Percentiles rank a stretch among this genome's conserved stretches.
Evolutionary conservation across 2,113 vertebrate species (phyloP).

Genomic region (Talpa occidentalis): DNA sequence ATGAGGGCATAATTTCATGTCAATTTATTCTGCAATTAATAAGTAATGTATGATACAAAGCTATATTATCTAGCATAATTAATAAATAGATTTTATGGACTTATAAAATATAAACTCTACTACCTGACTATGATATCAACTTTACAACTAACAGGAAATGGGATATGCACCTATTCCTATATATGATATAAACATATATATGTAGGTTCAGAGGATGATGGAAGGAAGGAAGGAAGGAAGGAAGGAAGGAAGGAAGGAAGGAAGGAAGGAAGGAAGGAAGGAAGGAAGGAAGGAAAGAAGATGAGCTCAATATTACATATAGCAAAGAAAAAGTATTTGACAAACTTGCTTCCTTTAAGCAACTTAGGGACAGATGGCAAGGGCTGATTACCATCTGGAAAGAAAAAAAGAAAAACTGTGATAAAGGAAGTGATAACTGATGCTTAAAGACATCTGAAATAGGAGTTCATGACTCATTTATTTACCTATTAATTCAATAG

Average conservation of each 20-base stretch:
- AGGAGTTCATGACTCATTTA: background rate
- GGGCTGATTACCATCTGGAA: background rate
- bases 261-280: too few relatives aligned
- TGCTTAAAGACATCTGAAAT: background rate
- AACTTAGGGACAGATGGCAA: background rate
- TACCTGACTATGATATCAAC: background rate
- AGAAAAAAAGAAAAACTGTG: background rate
- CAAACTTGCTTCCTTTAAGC: background rate
- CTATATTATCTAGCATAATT: background rate
- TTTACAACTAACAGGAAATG: background rate
- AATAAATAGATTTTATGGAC: background rate
- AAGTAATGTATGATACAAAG: background rate
- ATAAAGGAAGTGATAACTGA: background rate
- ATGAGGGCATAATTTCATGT: background rate
- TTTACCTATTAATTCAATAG: slow-evolving; percentile 7
- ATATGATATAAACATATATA: too few relatives aligned
- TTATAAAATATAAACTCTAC: background rate
- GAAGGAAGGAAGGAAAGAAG: too few relatives aligned
- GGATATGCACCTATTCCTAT: background rate
- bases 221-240: too few relatives aligned
- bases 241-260: too few relatives aligned
- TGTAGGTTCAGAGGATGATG: background rate
- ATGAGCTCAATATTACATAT: background rate
- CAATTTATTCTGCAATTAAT: background rate
- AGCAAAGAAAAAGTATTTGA: background rate